These are phyloP conservation scores for Protonemura montana DNA, from an alignment of 2,888 invertebrate genomes.

Conservation along the genomic window DNA sequence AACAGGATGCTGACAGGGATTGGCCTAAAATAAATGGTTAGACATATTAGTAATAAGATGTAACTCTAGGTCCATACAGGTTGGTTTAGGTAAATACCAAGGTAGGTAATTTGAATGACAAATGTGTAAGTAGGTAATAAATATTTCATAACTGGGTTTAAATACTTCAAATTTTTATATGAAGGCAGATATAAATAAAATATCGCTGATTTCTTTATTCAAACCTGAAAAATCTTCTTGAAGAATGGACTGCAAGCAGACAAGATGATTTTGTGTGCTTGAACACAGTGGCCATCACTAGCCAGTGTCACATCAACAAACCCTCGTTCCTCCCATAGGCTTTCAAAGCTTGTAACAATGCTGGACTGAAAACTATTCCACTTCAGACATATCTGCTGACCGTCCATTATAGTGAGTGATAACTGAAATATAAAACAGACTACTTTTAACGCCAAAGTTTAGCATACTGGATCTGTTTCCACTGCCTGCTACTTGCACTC, in stretches of 20 bases:
- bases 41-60: too few relatives aligned
- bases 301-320: constrained; percentile 73
- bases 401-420: constrained; percentile 46
- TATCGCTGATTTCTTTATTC: not conserved
- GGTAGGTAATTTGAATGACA: too few relatives aligned
- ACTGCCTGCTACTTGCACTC: too few relatives aligned
- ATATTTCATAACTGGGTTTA: too few relatives aligned
- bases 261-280: constrained; percentile 73
- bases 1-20: constrained; percentile 70
- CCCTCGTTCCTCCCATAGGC: constrained; percentile 70
- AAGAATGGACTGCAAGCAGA: constrained; percentile 74
- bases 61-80: too few relatives aligned
- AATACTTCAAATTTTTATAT: too few relatives aligned
- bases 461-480: too few relatives aligned
- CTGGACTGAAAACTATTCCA: constrained; percentile 75
- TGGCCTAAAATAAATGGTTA: constrained; percentile 74
- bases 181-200: not conserved
- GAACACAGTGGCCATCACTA: constrained; percentile 71
- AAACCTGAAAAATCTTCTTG: constrained; percentile 70
- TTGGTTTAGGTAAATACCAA: too few relatives aligned
- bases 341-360: constrained; percentile 70
- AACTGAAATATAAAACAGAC: constrained; percentile 35
- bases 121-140: too few relatives aligned
- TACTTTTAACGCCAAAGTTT: not conserved
- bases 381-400: constrained; percentile 70